These are phyloP conservation scores for Nymphalis polychloros DNA, from an alignment of 2,888 invertebrate species.

Conservation along the genomic window DNA sequence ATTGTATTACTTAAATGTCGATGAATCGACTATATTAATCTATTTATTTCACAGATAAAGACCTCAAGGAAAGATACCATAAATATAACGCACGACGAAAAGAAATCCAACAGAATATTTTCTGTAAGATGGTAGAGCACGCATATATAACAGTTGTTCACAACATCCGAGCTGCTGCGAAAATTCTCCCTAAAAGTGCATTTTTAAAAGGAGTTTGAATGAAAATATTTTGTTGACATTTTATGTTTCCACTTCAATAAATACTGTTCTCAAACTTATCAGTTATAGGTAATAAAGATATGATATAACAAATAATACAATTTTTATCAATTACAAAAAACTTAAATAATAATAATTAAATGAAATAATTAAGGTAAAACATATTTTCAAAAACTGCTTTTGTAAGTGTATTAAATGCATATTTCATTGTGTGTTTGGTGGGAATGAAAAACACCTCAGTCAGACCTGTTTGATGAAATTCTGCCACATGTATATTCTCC, in stretches of 20 bases:
- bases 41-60: conserved; percentile 50
- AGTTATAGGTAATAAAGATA: neutral
- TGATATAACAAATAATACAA: neutral
- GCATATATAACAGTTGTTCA: conserved; percentile 61
- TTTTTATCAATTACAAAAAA: neutral
- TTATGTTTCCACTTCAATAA: neutral
- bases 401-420: no score
- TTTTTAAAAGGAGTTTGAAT: conserved; percentile 60
- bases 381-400: no score
- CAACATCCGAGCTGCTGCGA: conserved; percentile 62
- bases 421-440: no score
- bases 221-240: neutral
- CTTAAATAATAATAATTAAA: no score
- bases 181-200: conserved; percentile 55
- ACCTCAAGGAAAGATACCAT: conserved; percentile 42
- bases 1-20: no score
- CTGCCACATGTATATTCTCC: no score
- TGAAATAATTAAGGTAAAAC: no score
- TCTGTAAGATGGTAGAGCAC: conserved; percentile 54
- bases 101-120: conserved; percentile 45
- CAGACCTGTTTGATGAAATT: no score
- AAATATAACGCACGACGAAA: conserved; percentile 43
- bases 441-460: no score
- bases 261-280: no score
- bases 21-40: no score